phyloP scores from a whole-genome alignment of 2,113 vertebrate species.

The Peromyscus californicus region DNA sequence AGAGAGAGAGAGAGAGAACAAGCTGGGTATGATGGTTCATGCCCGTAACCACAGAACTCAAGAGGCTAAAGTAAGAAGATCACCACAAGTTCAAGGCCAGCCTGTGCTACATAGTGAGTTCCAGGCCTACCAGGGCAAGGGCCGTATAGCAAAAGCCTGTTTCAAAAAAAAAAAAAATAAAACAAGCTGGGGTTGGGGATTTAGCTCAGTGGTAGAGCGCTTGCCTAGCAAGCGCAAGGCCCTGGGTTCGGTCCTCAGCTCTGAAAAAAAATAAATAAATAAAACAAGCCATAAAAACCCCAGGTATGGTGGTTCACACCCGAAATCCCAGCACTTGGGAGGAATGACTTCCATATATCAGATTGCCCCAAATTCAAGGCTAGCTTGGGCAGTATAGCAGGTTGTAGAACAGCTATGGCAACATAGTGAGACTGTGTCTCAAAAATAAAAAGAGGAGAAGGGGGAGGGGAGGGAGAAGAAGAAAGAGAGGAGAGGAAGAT shows the following conservation, averaged over 20 bases:
- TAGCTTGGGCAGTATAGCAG: background rate
- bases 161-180: background rate
- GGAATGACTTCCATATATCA: background rate
- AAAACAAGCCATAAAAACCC: background rate
- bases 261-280: background rate
- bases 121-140: background rate
- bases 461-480: background rate
- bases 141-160: background rate
- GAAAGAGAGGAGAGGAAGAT: background rate
- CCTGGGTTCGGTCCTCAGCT: too few species aligned
- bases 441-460: too few species aligned
- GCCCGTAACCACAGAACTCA: background rate
- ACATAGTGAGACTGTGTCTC: background rate
- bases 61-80: background rate
- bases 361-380: background rate
- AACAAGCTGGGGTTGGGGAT: background rate
- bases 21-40: background rate
- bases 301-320: background rate
- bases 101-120: background rate
- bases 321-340: background rate
- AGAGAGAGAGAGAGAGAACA: too few species aligned
- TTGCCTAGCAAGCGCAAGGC: too few species aligned
- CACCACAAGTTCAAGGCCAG: background rate
- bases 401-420: background rate
- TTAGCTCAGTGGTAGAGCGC: too few species aligned